Evolutionary conservation across 2,888 invertebrate species (phyloP).

Genomic region (Idaea aversata): DNA sequence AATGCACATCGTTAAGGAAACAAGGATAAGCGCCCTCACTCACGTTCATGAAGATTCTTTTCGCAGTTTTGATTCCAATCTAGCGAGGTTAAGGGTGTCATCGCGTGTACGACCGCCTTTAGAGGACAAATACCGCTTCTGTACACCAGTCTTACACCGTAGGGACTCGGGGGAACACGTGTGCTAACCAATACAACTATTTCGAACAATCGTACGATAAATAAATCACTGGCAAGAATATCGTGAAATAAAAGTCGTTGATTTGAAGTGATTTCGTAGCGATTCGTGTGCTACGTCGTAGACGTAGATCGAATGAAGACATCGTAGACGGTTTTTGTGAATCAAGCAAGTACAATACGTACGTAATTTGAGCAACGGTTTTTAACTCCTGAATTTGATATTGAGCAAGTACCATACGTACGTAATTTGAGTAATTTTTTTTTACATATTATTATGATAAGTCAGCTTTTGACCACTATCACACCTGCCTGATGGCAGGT

Average conservation of each 20-base stretch:
- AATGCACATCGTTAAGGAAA: background rate
- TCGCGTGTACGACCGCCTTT: slow-evolving; percentile 51
- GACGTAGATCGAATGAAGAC: background rate
- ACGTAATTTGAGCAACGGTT: too few relatives aligned
- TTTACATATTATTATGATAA: too few relatives aligned
- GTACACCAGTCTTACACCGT: background rate
- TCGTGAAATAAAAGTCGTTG: background rate
- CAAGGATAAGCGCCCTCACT: background rate
- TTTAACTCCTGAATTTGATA: too few relatives aligned
- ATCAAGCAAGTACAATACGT: background rate
- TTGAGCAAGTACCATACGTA: too few relatives aligned
- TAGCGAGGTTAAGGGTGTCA: slow-evolving; percentile 34
- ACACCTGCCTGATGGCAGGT: too few relatives aligned
- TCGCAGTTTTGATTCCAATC: slow-evolving; percentile 14
- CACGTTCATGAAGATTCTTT: background rate
- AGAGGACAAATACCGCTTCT: background rate
- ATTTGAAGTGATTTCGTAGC: background rate
- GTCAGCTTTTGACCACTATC: too few relatives aligned
- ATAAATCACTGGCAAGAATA: background rate
- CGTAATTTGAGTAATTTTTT: too few relatives aligned
- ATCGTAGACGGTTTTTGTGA: background rate
- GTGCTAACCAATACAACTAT: background rate
- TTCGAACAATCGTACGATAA: background rate
- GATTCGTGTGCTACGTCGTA: slow-evolving; percentile 10
- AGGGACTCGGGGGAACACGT: background rate